Evolutionary conservation across 2,113 vertebrate genomes (phyloP).

Genomic region (Pedetes capensis): DNA sequence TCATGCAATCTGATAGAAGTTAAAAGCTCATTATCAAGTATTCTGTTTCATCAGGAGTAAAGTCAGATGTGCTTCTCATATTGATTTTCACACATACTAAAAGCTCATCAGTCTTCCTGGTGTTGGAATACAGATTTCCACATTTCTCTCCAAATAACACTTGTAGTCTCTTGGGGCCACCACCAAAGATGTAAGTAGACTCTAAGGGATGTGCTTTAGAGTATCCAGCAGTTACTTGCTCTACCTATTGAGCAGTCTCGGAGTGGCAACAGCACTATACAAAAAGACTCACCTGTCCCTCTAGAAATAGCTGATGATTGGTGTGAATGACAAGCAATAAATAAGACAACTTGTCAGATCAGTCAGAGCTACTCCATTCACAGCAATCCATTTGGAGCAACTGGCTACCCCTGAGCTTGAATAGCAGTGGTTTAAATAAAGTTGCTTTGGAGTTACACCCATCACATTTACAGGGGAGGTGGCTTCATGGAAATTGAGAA

Average conservation of each 20-base stretch:
- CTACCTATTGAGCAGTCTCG: constrained; percentile 92
- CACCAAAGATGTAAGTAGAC: constrained; percentile 88
- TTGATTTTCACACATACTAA: constrained; percentile 92
- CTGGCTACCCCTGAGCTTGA: constrained; percentile 89
- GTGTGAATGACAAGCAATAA: constrained; percentile 91
- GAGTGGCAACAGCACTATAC: constrained; percentile 88
- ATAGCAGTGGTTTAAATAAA: constrained; percentile 90
- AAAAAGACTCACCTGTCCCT: constrained; percentile 91
- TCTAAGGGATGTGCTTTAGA: constrained; percentile 87
- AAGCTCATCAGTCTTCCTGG: constrained; percentile 90
- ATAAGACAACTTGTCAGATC: constrained; percentile 92
- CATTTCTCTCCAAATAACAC: constrained; percentile 90
- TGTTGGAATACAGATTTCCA: constrained; percentile 87
- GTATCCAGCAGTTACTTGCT: constrained; percentile 91
- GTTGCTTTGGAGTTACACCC: constrained; percentile 89
- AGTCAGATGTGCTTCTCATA: constrained; percentile 89
- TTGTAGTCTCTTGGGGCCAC: constrained; percentile 88
- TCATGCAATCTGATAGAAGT: constrained; percentile 90
- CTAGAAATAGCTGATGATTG: constrained; percentile 91
- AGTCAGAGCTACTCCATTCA: constrained; percentile 90
- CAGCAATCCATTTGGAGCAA: constrained; percentile 88
- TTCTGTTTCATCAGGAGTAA: constrained; percentile 91
- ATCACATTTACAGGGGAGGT: constrained; percentile 90
- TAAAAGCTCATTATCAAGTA: constrained; percentile 93
- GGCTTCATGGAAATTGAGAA: constrained; percentile 90